These are phyloP conservation scores for Antechinus stuartii DNA, from an alignment of 2,113 vertebrate species.

Conservation along the genomic window DNA sequence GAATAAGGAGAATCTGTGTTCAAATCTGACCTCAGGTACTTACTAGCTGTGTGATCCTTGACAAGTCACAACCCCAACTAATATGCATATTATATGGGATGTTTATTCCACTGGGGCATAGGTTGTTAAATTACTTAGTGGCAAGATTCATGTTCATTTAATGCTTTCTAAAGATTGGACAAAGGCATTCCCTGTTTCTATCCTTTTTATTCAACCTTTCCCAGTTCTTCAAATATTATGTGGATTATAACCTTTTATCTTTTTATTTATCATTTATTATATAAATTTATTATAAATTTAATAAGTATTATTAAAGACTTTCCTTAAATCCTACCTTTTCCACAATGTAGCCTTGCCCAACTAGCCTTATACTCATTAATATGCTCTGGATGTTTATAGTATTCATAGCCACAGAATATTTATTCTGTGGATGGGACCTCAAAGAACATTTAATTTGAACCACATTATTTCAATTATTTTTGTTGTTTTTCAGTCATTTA, in stretches of 20 bases:
- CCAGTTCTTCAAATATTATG: not conserved
- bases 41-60: not conserved
- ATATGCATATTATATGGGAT: too few species aligned
- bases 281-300: not conserved
- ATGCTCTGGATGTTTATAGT: not conserved
- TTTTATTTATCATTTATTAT: not conserved
- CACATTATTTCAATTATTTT: not conserved
- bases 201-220: not conserved
- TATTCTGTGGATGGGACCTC: not conserved
- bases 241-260: not conserved
- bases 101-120: too few species aligned
- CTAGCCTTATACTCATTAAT: not conserved
- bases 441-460: not conserved
- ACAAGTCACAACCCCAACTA: not conserved
- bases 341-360: not conserved
- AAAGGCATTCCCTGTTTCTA: not conserved
- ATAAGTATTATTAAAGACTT: not conserved
- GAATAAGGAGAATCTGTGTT: not conserved
- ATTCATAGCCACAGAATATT: not conserved
- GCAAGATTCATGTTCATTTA: not conserved
- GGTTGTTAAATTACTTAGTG: too few species aligned
- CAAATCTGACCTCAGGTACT: not conserved
- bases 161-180: not conserved
- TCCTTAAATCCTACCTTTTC: slow-evolving; percentile 4
- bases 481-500: not conserved